Conservation (phyloP, 1,140 invertebrate genomes). For the Trichoplusia ni region DNA sequence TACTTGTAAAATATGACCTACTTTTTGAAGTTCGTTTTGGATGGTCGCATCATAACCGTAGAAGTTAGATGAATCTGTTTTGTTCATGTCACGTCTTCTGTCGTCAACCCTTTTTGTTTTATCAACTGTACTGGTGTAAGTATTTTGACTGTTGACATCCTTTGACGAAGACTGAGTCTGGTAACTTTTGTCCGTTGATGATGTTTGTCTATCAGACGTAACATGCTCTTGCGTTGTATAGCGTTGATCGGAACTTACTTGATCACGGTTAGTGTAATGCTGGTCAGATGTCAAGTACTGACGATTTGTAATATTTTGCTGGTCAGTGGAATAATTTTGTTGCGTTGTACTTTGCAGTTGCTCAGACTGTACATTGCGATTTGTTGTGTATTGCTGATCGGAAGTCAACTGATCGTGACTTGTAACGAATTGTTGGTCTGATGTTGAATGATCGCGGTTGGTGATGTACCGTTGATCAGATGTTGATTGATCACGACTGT, state of each 20-base stretch:
- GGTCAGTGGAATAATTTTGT: not conserved
- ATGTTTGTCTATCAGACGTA: not conserved
- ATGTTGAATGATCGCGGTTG: not conserved
- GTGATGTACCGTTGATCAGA: constrained; percentile 9
- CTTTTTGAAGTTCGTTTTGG: constrained; percentile 69
- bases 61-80: constrained; percentile 75
- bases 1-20: constrained; percentile 71
- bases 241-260: constrained; percentile 3
- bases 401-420: not conserved
- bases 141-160: too few relatives aligned
- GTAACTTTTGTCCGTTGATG: constrained; percentile 5
- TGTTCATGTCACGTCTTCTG: constrained; percentile 53
- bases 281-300: not conserved
- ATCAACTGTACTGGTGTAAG: too few relatives aligned
- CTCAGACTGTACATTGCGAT: not conserved
- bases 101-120: constrained; percentile 36
- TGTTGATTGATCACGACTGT: constrained; percentile 42
- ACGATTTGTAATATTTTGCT: not conserved
- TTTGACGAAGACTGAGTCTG: not conserved
- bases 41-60: constrained; percentile 73
- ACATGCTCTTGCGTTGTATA: not conserved
- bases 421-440: constrained; percentile 1
- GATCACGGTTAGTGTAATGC: not conserved
- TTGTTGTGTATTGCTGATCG: not conserved
- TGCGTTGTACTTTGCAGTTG: not conserved